phyloP scores from a whole-genome alignment of 2,797 vertebrate species.

The Spinus pinus region DNA sequence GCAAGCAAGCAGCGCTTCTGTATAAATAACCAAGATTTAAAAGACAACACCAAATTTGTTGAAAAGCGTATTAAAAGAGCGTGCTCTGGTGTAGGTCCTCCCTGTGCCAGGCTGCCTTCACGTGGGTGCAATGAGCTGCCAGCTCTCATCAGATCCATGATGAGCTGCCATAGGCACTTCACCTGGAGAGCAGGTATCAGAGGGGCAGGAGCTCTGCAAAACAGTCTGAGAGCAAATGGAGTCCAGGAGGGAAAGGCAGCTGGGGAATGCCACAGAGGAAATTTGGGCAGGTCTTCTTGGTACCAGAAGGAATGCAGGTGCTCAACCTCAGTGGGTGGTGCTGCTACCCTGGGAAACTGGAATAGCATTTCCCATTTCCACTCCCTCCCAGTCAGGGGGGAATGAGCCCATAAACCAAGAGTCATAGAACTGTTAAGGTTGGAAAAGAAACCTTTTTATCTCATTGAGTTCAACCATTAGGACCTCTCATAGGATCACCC shows the following conservation, averaged over 20 bases:
- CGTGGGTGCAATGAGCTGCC: not conserved
- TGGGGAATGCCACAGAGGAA: not conserved
- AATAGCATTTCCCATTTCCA: not conserved
- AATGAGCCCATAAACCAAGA: not conserved
- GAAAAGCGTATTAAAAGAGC: rapidly evolving
- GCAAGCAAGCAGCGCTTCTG: not conserved
- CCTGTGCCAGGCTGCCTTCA: not conserved
- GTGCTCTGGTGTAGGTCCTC: not conserved
- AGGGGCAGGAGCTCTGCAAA: not conserved
- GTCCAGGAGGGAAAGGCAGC: not conserved
- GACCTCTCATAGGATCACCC: not conserved
- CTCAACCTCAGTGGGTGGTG: not conserved
- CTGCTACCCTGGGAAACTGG: not conserved
- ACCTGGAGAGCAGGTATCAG: rapidly evolving
- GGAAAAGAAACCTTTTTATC: not conserved
- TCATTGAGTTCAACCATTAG: not conserved
- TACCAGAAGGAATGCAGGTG: rapidly evolving
- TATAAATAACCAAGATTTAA: not conserved
- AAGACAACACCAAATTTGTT: not conserved
- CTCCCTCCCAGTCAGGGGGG: not conserved
- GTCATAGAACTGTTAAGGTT: rapidly evolving
- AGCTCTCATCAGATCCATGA: not conserved
- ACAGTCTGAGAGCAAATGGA: not conserved
- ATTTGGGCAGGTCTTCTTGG: not conserved
- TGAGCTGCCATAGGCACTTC: not conserved